Evolutionary conservation across 2,888 invertebrate species (phyloP), one percentile per base, ranked within the genome.

Genomic region (Apantesis nais): DNA sequence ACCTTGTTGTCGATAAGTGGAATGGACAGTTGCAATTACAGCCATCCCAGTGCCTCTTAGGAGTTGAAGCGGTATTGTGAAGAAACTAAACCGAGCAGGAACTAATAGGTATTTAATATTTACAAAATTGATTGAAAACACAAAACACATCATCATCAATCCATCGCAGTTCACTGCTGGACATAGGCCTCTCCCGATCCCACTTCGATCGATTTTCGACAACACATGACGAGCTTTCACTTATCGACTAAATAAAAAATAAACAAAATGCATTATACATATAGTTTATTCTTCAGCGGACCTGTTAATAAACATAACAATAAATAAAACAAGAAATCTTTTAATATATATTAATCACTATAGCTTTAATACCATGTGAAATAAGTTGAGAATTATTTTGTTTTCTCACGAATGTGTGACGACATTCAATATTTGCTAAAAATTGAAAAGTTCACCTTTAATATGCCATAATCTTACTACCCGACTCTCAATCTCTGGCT

Each of bases 11-110:
- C 68, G 69, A 58, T 73, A 74, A 73, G 76, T 79, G 69, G 65
- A 70, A 62, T 61, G 75, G 82, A 76, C 74, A 67, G 75, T 78
- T 67, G 78, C 72, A 67, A 64, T 78, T 70, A 78, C 75, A 72
- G 55, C 34, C 67, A 82, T 79, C 77, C 75, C 71, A 79, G 48
- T 39, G 39, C 68, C 9, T 44, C n/a, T 25, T 65, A 58, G 55
- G 62, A 25, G 4, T 61, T 71, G 44, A 31, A 61, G 60, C 37
- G 12, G 25, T 22, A 64, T 62, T n/a, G 25, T 9, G 37, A 68
- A 48, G 48, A 7, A 65, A 34, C 52, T 3, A 52, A 55, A 55
- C 29, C 19, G 5, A 52, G 1, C 48, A 22, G 48, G n/a, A 64
- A 12, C 14, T 48, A 8, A 29, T 41, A 25, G n/a, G 25, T 37